Evolutionary conservation across 2,113 vertebrate genomes (phyloP).

Genomic region (Zosterops pallidus): DNA sequence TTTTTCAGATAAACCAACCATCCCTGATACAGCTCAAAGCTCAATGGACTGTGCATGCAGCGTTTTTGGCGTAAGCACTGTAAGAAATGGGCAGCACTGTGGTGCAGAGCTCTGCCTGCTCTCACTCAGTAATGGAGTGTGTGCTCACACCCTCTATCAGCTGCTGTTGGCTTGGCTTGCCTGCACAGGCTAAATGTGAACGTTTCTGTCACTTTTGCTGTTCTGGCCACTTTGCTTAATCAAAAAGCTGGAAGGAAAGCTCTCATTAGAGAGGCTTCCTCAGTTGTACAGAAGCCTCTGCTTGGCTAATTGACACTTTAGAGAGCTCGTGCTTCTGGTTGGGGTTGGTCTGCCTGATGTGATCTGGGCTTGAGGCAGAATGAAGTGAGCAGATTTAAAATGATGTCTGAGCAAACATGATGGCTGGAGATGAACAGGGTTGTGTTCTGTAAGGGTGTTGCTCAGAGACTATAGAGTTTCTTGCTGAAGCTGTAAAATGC

Average conservation of each 20-base stretch:
- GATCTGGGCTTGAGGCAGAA: conserved; percentile 1
- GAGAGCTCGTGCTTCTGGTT: not conserved
- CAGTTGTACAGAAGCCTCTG: not conserved
- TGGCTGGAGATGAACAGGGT: not conserved
- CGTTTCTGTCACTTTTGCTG: not conserved
- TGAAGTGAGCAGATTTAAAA: not conserved
- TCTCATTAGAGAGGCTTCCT: conserved; percentile 34
- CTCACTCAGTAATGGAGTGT: not conserved
- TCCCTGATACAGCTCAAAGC: conserved; percentile 67
- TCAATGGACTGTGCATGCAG: conserved; percentile 37
- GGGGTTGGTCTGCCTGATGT: conserved; percentile 3
- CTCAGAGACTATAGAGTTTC: not conserved
- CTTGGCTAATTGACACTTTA: not conserved
- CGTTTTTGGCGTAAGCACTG: conserved; percentile 30
- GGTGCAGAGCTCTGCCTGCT: not conserved
- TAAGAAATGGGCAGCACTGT: not conserved
- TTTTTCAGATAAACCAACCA: conserved; percentile 73
- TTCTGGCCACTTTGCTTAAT: not conserved
- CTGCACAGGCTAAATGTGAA: not conserved
- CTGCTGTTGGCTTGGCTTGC: conserved; percentile 12
- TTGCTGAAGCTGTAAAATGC: not conserved
- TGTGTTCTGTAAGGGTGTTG: not conserved
- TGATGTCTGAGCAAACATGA: not conserved
- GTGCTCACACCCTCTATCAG: not conserved
- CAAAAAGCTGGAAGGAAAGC: conserved; percentile 25